Base-by-base conservation (phyloP, 2,888 invertebrate genomes). In the Brachynemurus nebulosus region DNA sequence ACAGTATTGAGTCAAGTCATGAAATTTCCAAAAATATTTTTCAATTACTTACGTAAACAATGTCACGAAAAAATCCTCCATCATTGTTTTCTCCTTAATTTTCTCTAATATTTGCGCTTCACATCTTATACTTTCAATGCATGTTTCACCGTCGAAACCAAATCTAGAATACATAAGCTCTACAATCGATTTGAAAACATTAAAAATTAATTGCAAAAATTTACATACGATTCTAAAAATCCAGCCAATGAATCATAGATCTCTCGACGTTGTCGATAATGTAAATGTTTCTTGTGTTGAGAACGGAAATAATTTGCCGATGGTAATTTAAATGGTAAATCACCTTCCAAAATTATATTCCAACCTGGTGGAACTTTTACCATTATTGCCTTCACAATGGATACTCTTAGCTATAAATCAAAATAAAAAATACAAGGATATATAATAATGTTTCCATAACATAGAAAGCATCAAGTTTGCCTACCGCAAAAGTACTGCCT, bases 71-170 rank as follows among this genome's bases (percentile, higher is more conserved):
- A 80, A 59, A 57, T 82, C 80, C 50, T 78, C 78, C 38, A 80
- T 68, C 45, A 83, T 65, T 2, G 78, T 80, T 51, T 68, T 66
- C 23, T 79, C 79, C 8, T 68, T 70, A 1, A 71, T 66, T 17
- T 71, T 70, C 42, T 79, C 59, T 53, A 72, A 62, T 47, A 64
- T 62, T 45, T 67, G 70, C 4, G 76, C 71, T 55, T 84, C 83
- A 55, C 84, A 84, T 47, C 84, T 71, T 47, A 76, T 74, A 52
- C 76, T 69, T 54, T 78, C 66, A 40, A 82, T 61, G 58, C 84
- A 84, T 14, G 68, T 63, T 21, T 66, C 67, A 1, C 79, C 79
- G 50, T 78, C 71, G n/a, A 78, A 57, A 37, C 75, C 75, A 54
- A 69, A 68, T 41, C 80, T 80, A 59, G 50, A 70, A 71, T 50